Conservation (phyloP, 2,797 vertebrate species). For the Cheirogaleus major region DNA sequence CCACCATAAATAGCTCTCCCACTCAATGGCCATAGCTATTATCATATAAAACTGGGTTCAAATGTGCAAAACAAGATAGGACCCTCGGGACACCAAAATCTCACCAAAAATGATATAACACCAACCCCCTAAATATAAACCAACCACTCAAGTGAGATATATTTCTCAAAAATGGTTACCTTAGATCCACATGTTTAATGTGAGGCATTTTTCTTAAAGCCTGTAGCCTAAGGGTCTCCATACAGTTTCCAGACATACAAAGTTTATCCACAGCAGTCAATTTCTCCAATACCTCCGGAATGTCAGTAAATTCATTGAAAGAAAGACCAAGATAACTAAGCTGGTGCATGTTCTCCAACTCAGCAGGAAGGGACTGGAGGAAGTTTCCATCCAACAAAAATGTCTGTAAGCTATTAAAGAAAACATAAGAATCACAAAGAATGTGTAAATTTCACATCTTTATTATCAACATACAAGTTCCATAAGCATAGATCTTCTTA, state of each 20-base stretch:
- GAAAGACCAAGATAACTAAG: conserved; percentile 95
- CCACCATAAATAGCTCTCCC: background rate
- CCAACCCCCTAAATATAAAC: background rate
- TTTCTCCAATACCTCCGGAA: conserved; percentile 94
- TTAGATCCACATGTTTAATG: conserved; percentile 95
- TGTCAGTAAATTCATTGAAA: conserved; percentile 95
- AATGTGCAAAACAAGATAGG: background rate
- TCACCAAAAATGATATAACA: background rate
- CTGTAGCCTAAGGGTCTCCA: conserved; percentile 90
- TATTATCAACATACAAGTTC: conserved; percentile 40
- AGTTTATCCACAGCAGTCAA: conserved; percentile 94
- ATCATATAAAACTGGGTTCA: background rate
- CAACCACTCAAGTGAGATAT: background rate
- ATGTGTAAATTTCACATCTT: conserved; percentile 48
- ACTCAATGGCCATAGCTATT: background rate
- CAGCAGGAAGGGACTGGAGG: conserved; percentile 92
- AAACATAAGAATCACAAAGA: conserved; percentile 56
- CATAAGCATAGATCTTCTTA: background rate
- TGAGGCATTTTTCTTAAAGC: conserved; percentile 91
- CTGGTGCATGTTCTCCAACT: conserved; percentile 93
- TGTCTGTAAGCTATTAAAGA: conserved; percentile 92
- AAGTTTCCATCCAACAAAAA: conserved; percentile 97
- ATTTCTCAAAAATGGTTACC: conserved; percentile 84
- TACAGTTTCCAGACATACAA: conserved; percentile 96
- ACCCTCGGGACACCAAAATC: background rate